Conservation (phyloP, 2,797 vertebrate genomes). For the Enteromius viviparus region DNA sequence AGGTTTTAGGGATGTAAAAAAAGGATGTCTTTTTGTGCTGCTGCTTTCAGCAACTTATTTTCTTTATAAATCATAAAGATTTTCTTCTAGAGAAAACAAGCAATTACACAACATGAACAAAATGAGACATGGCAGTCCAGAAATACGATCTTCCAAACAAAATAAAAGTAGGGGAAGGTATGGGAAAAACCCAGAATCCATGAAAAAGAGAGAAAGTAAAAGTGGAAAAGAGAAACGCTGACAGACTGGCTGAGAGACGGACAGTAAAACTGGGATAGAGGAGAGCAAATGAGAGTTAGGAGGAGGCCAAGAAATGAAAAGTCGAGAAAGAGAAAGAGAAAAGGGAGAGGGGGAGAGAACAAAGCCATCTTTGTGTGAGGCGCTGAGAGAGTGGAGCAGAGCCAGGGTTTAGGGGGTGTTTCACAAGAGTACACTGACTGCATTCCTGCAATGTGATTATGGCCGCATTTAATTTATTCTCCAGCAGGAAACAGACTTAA, state of each 20-base stretch:
- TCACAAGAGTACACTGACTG: slow-evolving; percentile 67
- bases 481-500: slow-evolving; percentile 63
- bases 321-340: slow-evolving; percentile 26
- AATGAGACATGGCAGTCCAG: not conserved
- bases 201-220: slow-evolving; percentile 26
- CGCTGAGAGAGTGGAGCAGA: slow-evolving; percentile 58
- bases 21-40: not conserved
- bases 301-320: slow-evolving; percentile 27
- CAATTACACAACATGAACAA: not conserved
- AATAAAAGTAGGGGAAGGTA: slow-evolving; percentile 23
- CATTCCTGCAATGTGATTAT: slow-evolving; percentile 68
- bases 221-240: slow-evolving; percentile 28
- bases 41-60: slow-evolving; percentile 15
- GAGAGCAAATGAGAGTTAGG: slow-evolving; percentile 39
- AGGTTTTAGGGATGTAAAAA: not conserved
- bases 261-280: slow-evolving; percentile 28
- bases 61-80: slow-evolving; percentile 3
- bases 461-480: slow-evolving; percentile 65
- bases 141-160: slow-evolving; percentile 12
- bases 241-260: slow-evolving; percentile 27
- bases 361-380: slow-evolving; percentile 65
- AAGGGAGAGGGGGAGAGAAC: slow-evolving; percentile 58
- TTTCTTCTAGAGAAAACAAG: slow-evolving; percentile 23
- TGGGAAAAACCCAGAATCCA: slow-evolving; percentile 11
- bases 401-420: slow-evolving; percentile 64